Evolutionary conservation across 2,113 vertebrate genomes (phyloP).

Genomic region (Apodemus speciosus): DNA sequence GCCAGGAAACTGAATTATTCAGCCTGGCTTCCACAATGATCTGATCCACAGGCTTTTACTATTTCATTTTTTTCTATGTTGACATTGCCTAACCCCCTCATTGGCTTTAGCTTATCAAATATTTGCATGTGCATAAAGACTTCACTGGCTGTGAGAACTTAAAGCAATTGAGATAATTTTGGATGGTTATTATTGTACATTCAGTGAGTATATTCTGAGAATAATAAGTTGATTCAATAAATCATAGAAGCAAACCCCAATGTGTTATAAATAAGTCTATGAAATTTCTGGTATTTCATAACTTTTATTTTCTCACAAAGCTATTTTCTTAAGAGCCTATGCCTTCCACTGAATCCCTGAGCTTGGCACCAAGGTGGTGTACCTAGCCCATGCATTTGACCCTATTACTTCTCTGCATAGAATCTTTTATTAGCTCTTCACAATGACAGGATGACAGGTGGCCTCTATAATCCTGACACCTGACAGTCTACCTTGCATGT

Average conservation of each 20-base stretch:
- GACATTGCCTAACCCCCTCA: conserved; percentile 22
- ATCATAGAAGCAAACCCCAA: conserved; percentile 19
- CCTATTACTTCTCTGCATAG: neutral
- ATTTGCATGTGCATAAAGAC: conserved; percentile 42
- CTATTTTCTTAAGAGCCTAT: conserved; percentile 32
- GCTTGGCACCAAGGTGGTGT: neutral
- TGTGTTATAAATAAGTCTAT: conserved; percentile 59
- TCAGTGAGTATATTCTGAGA: conserved; percentile 31
- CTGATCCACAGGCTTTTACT: conserved; percentile 39
- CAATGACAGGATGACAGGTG: neutral
- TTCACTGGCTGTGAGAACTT: neutral
- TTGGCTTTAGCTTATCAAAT: conserved; percentile 50
- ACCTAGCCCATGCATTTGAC: neutral
- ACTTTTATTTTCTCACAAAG: neutral
- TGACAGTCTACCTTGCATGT: neutral
- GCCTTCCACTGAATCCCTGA: neutral
- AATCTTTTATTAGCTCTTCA: neutral
- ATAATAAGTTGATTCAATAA: conserved; percentile 50
- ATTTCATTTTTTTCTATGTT: conserved; percentile 21
- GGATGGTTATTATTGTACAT: conserved; percentile 25
- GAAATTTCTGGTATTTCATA: neutral
- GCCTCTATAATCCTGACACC: neutral
- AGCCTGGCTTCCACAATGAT: conserved; percentile 50
- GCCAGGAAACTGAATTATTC: conserved; percentile 63
- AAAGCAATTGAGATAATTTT: conserved; percentile 58